Percentiles rank a stretch among this genome's conserved stretches.
Conservation (phyloP, 1,140 invertebrate species). For the Gonatopus flavifemur region DNA sequence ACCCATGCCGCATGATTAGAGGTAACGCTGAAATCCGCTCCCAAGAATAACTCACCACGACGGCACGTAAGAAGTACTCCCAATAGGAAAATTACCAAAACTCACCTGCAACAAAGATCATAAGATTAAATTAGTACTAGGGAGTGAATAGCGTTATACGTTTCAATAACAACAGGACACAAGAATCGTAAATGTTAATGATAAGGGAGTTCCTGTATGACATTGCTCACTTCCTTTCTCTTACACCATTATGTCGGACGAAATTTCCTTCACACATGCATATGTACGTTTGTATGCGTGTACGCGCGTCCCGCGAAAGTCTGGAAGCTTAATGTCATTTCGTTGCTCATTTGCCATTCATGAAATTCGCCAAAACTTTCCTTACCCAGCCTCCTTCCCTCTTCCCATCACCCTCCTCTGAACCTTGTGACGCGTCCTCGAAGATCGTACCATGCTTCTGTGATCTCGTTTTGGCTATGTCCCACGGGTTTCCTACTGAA, state of each 20-base stretch:
- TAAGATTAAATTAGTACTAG: conserved; percentile 20
- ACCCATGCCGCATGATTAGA: too few species aligned
- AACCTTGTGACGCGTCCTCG: conserved; percentile 3
- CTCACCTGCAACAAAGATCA: conserved; percentile 40
- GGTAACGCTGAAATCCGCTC: too few species aligned
- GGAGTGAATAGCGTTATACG: conserved; percentile 12
- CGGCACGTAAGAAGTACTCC: not conserved
- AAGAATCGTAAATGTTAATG: conserved; percentile 21
- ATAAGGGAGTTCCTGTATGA: not conserved
- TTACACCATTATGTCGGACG: conserved; percentile 22
- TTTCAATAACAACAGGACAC: conserved; percentile 21
- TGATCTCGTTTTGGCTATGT: conserved; percentile 36
- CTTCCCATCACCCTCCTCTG: too few species aligned
- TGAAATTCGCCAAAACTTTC: conserved; percentile 37
- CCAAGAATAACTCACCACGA: conserved; percentile 7
- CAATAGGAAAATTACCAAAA: conserved; percentile 12
- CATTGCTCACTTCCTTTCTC: conserved; percentile 6
- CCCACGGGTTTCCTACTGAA: conserved; percentile 24
- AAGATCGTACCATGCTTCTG: conserved; percentile 35
- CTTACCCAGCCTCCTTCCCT: conserved; percentile 6
- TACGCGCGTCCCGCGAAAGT: too few species aligned
- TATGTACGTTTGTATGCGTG: conserved; percentile 25
- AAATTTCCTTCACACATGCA: conserved; percentile 20
- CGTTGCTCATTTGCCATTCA: conserved; percentile 41
- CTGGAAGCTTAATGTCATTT: conserved; percentile 37